A percentile compares a stretch with the other conserved stretches of the same genome.
Conservation (phyloP, 2,113 vertebrate genomes). For the Toxostoma redivivum region DNA sequence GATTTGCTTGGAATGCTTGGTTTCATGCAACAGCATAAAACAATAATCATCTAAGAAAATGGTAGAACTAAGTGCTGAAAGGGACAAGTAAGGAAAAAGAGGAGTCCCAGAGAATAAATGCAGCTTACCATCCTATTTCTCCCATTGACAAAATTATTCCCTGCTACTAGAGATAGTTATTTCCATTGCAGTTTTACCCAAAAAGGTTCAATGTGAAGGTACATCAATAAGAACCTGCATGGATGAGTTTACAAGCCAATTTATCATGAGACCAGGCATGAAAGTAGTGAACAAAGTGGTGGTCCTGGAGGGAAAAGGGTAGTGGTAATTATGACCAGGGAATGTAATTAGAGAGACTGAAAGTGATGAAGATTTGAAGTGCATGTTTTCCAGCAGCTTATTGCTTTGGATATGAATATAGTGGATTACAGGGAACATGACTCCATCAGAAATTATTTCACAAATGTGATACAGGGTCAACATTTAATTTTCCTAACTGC, state of each 20-base stretch:
- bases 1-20: not conserved
- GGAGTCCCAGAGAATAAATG: not conserved
- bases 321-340: not conserved
- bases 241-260: not conserved
- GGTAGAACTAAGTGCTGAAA: not conserved
- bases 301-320: not conserved
- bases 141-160: not conserved
- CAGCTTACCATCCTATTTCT: not conserved
- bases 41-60: not conserved
- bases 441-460: slow-evolving; percentile 13
- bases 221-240: not conserved
- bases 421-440: not conserved
- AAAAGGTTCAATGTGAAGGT: not conserved
- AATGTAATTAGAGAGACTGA: not conserved
- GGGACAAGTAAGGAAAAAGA: not conserved
- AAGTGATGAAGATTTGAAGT: not conserved
- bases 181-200: not conserved
- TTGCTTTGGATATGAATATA: not conserved
- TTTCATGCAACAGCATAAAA: not conserved
- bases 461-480: not conserved
- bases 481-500: slow-evolving; percentile 29
- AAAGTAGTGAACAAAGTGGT: not conserved
- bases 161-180: not conserved
- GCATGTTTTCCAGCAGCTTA: not conserved
- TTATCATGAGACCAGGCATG: not conserved